Evolutionary conservation across 2,113 vertebrate genomes (phyloP).

Genomic region (Lepisosteus oculatus): DNA sequence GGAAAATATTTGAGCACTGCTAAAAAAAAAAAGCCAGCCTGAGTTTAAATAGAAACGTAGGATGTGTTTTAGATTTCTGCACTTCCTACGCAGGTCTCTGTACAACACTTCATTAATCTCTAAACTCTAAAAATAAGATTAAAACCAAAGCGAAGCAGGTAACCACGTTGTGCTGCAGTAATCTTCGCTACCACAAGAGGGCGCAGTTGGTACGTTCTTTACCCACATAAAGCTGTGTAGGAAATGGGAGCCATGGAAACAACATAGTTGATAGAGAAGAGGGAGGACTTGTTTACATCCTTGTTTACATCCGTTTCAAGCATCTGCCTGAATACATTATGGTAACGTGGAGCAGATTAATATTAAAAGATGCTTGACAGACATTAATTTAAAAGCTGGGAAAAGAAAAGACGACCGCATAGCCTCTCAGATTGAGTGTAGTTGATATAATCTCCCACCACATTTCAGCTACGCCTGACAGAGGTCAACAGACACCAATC

Average conservation of each 20-base stretch:
- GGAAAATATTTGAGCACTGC: too few species aligned
- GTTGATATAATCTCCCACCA: background rate
- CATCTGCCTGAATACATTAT: constrained; percentile 60
- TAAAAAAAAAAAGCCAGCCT: too few species aligned
- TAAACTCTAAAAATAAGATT: too few species aligned
- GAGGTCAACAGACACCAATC: too few species aligned
- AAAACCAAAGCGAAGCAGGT: too few species aligned
- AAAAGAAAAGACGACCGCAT: background rate
- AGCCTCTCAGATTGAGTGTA: background rate
- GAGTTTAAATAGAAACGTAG: too few species aligned
- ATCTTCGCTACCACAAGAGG: constrained; percentile 27
- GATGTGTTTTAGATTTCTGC: too few species aligned
- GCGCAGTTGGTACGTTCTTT: constrained; percentile 14
- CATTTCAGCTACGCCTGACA: too few species aligned
- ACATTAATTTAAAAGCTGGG: background rate
- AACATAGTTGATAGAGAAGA: constrained; percentile 35
- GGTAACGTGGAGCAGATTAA: constrained; percentile 35
- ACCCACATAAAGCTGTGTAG: constrained; percentile 16
- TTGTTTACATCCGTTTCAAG: constrained; percentile 36
- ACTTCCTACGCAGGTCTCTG: too few species aligned
- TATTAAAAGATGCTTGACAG: constrained; percentile 13
- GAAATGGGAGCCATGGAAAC: constrained; percentile 36
- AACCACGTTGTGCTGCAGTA: too few species aligned
- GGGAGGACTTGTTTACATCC: constrained; percentile 41
- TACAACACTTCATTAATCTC: too few species aligned